Percentiles rank a stretch among this genome's conserved stretches.
phyloP scores from a whole-genome alignment of 2,113 vertebrate genomes.

The Rallus limicola region DNA sequence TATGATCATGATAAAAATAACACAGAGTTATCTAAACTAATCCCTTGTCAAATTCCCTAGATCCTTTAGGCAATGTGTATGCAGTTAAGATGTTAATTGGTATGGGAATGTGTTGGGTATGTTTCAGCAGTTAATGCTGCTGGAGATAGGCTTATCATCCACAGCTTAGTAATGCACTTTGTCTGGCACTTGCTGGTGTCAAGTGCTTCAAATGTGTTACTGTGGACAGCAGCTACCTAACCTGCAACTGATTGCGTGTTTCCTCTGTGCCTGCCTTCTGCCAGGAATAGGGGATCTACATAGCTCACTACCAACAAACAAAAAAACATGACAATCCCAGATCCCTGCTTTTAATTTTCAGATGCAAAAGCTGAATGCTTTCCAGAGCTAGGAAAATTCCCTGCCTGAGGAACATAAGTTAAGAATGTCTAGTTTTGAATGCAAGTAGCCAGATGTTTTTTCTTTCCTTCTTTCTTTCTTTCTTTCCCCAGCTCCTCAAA shows the following conservation, averaged over 20 bases:
- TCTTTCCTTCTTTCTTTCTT: background rate
- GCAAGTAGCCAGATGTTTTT: background rate
- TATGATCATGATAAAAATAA: constrained; percentile 61
- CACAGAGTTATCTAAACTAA: constrained; percentile 47
- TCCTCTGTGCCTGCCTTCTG: background rate
- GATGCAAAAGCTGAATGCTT: background rate
- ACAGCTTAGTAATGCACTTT: background rate
- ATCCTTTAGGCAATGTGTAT: constrained; percentile 23
- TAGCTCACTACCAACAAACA: background rate
- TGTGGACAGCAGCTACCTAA: background rate
- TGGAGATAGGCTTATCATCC: background rate
- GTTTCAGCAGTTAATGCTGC: constrained; percentile 15
- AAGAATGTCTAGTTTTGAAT: background rate
- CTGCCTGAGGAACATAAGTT: background rate
- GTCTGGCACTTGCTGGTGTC: background rate
- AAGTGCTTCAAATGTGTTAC: background rate
- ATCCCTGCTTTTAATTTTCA: background rate
- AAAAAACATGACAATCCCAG: background rate
- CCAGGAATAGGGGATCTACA: background rate
- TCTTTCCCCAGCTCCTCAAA: background rate
- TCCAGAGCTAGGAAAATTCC: background rate
- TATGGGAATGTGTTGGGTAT: background rate
- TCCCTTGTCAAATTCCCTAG: constrained; percentile 60
- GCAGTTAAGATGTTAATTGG: background rate
- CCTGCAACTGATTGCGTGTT: background rate